Percentiles rank a stretch among this genome's conserved stretches.
phyloP scores from a whole-genome alignment of 92 coral and sea anemone genomes.

The Scolanthus callimorphus region DNA sequence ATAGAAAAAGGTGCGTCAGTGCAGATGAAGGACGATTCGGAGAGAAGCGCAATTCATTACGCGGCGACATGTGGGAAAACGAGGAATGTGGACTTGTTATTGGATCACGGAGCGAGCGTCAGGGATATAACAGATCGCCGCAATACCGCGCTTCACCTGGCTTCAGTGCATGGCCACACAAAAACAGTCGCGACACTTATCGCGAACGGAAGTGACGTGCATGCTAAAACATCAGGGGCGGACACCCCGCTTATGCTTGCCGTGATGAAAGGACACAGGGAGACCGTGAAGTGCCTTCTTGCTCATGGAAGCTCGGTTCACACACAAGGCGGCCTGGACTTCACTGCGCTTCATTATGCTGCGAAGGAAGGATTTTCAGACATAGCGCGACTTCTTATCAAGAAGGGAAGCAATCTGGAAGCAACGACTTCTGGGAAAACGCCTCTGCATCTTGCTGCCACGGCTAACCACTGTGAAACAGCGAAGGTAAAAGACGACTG shows the following conservation, averaged over 20 bases:
- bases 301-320: conserved; percentile 53
- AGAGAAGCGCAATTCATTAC: conserved; percentile 63
- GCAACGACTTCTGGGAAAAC: conserved; percentile 79
- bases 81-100: conserved; percentile 41
- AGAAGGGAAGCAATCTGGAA: conserved; percentile 64
- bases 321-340: conserved; percentile 62
- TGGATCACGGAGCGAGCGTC: conserved; percentile 61
- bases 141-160: conserved; percentile 64
- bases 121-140: conserved; percentile 62
- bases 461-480: conserved; percentile 53
- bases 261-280: conserved; percentile 51
- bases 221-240: conserved; percentile 59
- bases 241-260: conserved; percentile 70
- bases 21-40: conserved; percentile 50
- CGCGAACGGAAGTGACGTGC: conserved; percentile 63
- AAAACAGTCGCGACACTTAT: conserved; percentile 53
- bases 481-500: no score
- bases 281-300: conserved; percentile 56
- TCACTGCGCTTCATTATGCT: conserved; percentile 74
- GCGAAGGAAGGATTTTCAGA: conserved; percentile 60
- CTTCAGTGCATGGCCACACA: conserved; percentile 59
- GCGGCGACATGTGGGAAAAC: conserved; percentile 61
- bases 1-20: conserved; percentile 60
- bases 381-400: conserved; percentile 56
- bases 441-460: conserved; percentile 66